A percentile compares a stretch with the other conserved stretches of the same genome.
Evolutionary conservation across 2,113 vertebrate genomes (phyloP).

Genomic region (Halichoerus grypus): DNA sequence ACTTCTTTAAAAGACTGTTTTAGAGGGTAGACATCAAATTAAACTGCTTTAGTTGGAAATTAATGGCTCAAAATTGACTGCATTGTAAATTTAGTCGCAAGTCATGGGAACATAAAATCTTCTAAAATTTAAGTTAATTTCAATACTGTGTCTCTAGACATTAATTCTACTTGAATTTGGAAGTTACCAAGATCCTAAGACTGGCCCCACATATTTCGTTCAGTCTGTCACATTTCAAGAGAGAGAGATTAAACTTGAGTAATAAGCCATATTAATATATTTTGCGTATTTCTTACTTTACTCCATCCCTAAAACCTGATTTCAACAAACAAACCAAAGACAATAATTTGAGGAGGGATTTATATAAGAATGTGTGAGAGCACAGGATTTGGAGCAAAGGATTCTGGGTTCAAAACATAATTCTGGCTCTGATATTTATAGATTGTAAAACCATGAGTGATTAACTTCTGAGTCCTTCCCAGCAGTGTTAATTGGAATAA

Average conservation of each 20-base stretch:
- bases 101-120: background rate
- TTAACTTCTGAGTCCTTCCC: background rate
- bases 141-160: background rate
- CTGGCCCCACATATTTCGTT: background rate
- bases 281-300: constrained; percentile 8
- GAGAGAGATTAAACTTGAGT: background rate
- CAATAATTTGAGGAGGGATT: background rate
- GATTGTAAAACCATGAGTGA: background rate
- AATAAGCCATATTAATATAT: background rate
- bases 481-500: background rate
- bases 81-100: background rate
- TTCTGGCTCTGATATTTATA: background rate
- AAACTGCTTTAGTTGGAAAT: constrained; percentile 7
- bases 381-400: background rate
- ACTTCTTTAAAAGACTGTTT: background rate
- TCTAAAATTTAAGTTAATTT: background rate
- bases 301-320: background rate
- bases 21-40: background rate
- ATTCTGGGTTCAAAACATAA: background rate
- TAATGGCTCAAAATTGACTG: background rate
- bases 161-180: background rate
- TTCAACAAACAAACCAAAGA: background rate
- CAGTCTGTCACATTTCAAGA: background rate
- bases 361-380: background rate
- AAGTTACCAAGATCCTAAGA: background rate